These are phyloP conservation scores for Phorcus lineatus DNA, from an alignment of 2,888 invertebrate genomes.

Conservation along the genomic window DNA sequence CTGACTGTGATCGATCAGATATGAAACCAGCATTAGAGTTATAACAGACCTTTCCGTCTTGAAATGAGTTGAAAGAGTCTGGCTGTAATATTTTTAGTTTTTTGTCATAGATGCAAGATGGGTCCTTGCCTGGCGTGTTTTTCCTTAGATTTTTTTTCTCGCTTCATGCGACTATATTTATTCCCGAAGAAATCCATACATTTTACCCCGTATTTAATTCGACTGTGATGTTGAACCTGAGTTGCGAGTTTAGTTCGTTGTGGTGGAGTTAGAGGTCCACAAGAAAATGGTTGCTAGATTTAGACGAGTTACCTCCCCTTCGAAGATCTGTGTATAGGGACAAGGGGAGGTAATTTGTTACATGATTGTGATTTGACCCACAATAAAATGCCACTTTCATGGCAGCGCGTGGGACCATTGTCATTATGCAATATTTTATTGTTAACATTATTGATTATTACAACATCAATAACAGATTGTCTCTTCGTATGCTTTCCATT, in stretches of 20 bases:
- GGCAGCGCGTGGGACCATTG: neutral
- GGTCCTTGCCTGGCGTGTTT: conserved; percentile 8
- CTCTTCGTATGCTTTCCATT: conserved; percentile 5
- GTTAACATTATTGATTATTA: conserved; percentile 1
- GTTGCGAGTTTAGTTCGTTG: neutral
- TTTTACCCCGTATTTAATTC: conserved; percentile 6
- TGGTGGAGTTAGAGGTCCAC: neutral
- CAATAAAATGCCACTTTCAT: neutral
- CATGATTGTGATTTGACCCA: conserved; percentile 11
- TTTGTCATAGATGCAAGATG: neutral
- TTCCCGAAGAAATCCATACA: neutral
- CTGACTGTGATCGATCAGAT: no score
- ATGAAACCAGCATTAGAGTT: no score
- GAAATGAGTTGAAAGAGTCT: neutral
- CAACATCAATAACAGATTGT: neutral
- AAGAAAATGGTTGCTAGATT: neutral
- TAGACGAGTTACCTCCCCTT: conserved; percentile 7
- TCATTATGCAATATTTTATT: conserved; percentile 13
- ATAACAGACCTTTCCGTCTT: no score
- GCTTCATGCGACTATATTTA: neutral
- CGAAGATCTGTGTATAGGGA: neutral
- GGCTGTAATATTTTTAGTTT: neutral
- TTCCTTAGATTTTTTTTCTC: neutral
- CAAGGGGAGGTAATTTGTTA: conserved; percentile 1
- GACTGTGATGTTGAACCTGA: neutral